Evolutionary conservation across 2,113 vertebrate genomes (phyloP).

Genomic region (Pelmatolapia mariae): DNA sequence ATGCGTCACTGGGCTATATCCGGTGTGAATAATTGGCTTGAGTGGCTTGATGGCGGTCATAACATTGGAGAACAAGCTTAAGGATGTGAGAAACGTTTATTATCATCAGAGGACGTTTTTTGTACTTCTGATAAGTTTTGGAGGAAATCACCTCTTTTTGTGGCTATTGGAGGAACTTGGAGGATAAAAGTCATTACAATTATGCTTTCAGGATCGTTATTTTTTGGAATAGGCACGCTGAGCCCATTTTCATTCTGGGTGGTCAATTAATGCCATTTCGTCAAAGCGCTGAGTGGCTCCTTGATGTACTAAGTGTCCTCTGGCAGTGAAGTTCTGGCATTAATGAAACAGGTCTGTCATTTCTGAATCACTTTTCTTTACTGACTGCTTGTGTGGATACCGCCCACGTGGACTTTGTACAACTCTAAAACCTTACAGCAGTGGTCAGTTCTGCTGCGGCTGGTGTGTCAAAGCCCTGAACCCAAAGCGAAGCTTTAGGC

Average conservation of each 20-base stretch:
- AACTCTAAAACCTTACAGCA: not conserved
- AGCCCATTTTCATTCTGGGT: not conserved
- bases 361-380: not conserved
- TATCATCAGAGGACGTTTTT: fast-evolving
- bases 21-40: not conserved
- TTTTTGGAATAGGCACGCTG: not conserved
- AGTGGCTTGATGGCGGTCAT: not conserved
- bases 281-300: not conserved
- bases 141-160: fast-evolving
- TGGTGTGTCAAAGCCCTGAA: not conserved
- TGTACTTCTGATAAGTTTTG: fast-evolving
- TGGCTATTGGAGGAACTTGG: not conserved
- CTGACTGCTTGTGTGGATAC: no score
- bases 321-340: not conserved
- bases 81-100: not conserved
- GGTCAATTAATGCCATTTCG: not conserved
- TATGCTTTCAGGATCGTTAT: not conserved
- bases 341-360: not conserved
- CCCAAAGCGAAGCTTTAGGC: not conserved
- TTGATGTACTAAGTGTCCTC: not conserved
- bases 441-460: not conserved
- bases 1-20: not conserved
- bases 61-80: not conserved
- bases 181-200: not conserved
- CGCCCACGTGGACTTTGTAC: fast-evolving